A percentile compares a stretch with the other conserved stretches of the same genome.
Evolutionary conservation across 2,888 invertebrate species (phyloP).

Genomic region (Plagodis pulveraria): DNA sequence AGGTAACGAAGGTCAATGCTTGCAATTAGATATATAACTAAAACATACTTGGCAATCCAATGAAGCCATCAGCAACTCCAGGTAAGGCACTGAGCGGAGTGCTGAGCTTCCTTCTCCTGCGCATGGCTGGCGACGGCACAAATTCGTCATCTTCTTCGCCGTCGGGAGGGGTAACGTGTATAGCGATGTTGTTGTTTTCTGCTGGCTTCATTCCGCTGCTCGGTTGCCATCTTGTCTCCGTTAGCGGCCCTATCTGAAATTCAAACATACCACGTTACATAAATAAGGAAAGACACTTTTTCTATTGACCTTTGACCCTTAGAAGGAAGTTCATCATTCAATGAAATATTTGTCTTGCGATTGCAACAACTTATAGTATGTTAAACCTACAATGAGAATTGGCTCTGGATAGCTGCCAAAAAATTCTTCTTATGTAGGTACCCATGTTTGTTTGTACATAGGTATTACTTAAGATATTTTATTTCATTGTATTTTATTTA

Average conservation of each 20-base stretch:
- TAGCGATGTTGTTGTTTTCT: conserved; percentile 69
- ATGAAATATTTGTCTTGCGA: no score
- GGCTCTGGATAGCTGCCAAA: no score
- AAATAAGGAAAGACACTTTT: not conserved
- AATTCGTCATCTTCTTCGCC: conserved; percentile 75
- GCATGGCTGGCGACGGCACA: conserved; percentile 60
- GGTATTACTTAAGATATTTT: no score
- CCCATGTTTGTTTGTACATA: no score
- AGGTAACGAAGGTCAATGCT: no score
- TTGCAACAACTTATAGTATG: no score
- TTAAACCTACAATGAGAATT: no score
- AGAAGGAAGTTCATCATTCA: no score
- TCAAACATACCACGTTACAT: conserved; percentile 13
- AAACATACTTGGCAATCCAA: conserved; percentile 36
- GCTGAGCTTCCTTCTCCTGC: conserved; percentile 73
- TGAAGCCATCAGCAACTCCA: conserved; percentile 56
- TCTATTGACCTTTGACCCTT: no score
- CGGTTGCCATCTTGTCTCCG: conserved; percentile 67
- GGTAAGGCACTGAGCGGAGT: conserved; percentile 69
- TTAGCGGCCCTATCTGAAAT: conserved; percentile 75
- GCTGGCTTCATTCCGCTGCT: conserved; percentile 50
- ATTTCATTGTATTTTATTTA: no score
- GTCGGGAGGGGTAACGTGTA: conserved; percentile 79
- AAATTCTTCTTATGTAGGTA: no score
- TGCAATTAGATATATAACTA: no score